Conservation (phyloP, 2,797 vertebrate species). For the Schizopygopsis pylzovi region DNA sequence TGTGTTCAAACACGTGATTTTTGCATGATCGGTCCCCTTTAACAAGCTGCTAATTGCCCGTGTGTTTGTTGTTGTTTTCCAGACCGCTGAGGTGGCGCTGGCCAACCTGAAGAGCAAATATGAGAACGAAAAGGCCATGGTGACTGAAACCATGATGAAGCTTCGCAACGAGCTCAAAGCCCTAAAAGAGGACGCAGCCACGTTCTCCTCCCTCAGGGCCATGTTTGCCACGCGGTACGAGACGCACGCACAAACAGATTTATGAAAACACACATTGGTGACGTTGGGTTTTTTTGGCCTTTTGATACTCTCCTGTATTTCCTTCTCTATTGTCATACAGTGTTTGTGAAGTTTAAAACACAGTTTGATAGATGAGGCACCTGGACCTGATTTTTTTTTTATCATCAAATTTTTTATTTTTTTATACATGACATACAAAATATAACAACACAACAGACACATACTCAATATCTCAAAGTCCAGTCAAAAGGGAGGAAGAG, state of each 20-base stretch:
- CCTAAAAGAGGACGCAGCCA: conserved; percentile 96
- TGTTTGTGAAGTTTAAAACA: background rate
- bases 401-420: no score
- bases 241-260: background rate
- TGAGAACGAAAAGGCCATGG: conserved; percentile 94
- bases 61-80: background rate
- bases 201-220: conserved; percentile 94
- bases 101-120: conserved; percentile 99
- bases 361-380: background rate
- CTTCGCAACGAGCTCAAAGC: conserved; percentile 96
- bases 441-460: no score
- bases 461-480: no score
- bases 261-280: background rate
- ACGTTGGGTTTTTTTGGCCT: background rate
- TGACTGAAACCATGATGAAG: conserved; percentile 96
- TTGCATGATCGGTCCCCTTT: no score
- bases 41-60: background rate
- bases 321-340: background rate
- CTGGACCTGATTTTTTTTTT: background rate
- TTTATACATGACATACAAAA: no score
- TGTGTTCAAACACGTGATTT: no score
- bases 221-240: conserved; percentile 97
- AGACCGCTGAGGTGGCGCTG: conserved; percentile 97
- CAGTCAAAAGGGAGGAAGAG: no score
- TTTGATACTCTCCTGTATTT: background rate